Base-by-base conservation (phyloP, 1,140 invertebrate species). In the Pachyrhynchus sulphureomaculatus region DNA sequence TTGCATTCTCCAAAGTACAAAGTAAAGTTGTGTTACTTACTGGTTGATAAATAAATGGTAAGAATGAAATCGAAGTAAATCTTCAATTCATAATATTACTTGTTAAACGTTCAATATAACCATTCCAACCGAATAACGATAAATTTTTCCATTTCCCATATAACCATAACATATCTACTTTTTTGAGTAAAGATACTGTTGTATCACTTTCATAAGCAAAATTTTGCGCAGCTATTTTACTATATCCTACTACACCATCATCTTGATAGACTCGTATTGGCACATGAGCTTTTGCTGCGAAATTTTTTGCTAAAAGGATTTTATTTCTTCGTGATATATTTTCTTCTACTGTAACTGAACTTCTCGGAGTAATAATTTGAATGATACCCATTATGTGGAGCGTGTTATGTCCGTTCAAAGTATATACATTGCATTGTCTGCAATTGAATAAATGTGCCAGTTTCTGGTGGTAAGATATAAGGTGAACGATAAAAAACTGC, bases 351-450 rank as follows among this genome's bases (percentile, higher is more conserved):
- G 60, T 34, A 52, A 62, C 48, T 51, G 69, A 66, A 58, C 56
- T 0, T 69, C 70, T 71, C n/a, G n/a, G n/a, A n/a, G n/a, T n/a
- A n/a, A n/a, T n/a, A n/a, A 71, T 69, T 70, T 72, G 55, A 63
- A 77, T 76, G 33, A 69, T 72, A 64, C 75, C 75, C 74, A 77
- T 76, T 60, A 72, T 69, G 52, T 77, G 72, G 37, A 77, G 68
- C 10, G 74, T 73, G 33, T 76, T 74, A 66, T 72, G 60, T 36
- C 73, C 74, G 62, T 77, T 75, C 15, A 78, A 51, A 2, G 72
- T 76, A 72, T 70, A 66, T 23, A 75, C 72, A 72, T 76, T 75
- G 70, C 73, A 73, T 77, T 77, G 39, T 78, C 71, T 60, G 45
- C 69, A 67, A 75, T 68, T 78, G 76, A 67, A 72, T 60, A 45